phyloP scores from a whole-genome alignment of 2,113 vertebrate species.

The Morone chrysops region DNA sequence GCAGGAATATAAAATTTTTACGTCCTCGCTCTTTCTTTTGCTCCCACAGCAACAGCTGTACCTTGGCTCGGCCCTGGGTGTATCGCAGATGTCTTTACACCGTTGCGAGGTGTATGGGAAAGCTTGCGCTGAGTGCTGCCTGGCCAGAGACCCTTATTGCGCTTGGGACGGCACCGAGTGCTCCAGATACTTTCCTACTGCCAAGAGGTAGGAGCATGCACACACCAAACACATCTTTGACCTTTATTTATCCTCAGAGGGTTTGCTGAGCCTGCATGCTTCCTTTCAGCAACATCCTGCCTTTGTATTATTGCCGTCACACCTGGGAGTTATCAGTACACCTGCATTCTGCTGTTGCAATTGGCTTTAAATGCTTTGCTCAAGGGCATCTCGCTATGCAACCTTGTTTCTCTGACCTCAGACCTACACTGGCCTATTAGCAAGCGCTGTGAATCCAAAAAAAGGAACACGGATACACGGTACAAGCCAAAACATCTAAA shows the following conservation, averaged over 20 bases:
- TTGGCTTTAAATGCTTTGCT: conserved; percentile 53
- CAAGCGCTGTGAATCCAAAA: conserved; percentile 1
- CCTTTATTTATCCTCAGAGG: conserved; percentile 49
- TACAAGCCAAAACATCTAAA: conserved; percentile 42
- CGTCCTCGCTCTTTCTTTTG: conserved; percentile 49
- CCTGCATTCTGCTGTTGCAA: conserved; percentile 46
- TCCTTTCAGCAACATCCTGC: conserved; percentile 49
- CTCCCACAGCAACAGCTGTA: conserved; percentile 95
- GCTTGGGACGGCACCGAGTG: conserved; percentile 97
- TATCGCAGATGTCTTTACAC: conserved; percentile 95
- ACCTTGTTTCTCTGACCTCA: conserved; percentile 35
- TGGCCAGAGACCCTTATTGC: conserved; percentile 97
- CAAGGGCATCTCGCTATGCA: conserved; percentile 37
- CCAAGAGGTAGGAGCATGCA: conserved; percentile 89
- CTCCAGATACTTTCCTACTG: conserved; percentile 96
- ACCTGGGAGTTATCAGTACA: conserved; percentile 69
- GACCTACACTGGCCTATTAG: conserved; percentile 42
- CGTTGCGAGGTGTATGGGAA: conserved; percentile 96
- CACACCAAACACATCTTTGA: conserved; percentile 21
- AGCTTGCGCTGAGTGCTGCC: conserved; percentile 97
- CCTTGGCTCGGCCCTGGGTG: conserved; percentile 90
- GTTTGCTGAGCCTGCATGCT: conserved; percentile 33
- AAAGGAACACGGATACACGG: not conserved
- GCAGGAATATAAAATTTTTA: conserved; percentile 42
- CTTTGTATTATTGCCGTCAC: conserved; percentile 37